Conservation (phyloP, 1,140 invertebrate species). For the Hypothenemus hampei region DNA sequence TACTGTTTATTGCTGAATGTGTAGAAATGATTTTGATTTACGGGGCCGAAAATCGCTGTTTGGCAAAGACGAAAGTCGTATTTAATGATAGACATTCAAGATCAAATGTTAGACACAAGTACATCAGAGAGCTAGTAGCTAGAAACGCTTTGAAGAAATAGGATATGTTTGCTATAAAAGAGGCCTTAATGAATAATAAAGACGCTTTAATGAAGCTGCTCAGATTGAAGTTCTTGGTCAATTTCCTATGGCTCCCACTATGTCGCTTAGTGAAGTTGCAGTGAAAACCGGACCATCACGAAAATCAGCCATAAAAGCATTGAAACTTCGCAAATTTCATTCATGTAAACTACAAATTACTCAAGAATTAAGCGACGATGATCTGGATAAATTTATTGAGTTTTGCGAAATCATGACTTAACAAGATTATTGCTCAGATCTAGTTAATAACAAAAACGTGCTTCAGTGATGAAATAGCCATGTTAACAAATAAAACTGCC, state of each 20-base stretch:
- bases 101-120: not conserved
- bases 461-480: too few species aligned
- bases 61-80: not conserved
- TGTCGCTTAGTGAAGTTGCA: not conserved
- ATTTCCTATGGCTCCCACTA: not conserved
- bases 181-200: too few species aligned
- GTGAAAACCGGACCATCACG: not conserved
- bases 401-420: slow-evolving; percentile 10
- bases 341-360: not conserved
- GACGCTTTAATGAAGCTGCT: too few species aligned
- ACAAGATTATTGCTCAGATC: too few species aligned
- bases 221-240: not conserved
- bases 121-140: not conserved
- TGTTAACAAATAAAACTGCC: too few species aligned
- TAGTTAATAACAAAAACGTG: too few species aligned
- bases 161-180: too few species aligned
- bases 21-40: not conserved
- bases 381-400: not conserved
- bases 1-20: not conserved
- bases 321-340: not conserved
- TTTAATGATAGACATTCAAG: not conserved
- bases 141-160: too few species aligned
- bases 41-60: not conserved
- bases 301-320: not conserved
- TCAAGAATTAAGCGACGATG: not conserved